Evolutionary conservation across 2,113 vertebrate genomes (phyloP), one percentile per base, ranked within the genome.

Genomic region (Euleptes europaea): DNA sequence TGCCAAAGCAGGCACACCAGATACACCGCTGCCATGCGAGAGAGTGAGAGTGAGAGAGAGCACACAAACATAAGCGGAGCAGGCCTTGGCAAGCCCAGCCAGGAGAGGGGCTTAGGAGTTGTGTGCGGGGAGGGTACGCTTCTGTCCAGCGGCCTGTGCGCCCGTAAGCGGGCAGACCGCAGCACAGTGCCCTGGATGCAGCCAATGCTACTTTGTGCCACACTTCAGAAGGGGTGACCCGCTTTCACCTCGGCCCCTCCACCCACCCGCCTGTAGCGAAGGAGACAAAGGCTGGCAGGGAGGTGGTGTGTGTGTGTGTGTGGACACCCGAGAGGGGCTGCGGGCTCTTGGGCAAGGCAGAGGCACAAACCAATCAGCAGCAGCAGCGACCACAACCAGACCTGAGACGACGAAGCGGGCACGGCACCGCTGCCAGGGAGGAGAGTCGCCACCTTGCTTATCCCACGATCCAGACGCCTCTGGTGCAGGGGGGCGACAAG

Each of bases 361-460:
- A 81, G 89, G 91, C 89, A 89, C 89, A 93, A 88, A 89, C 85
- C 88, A 92, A 90, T 87, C 91, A 91, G 91, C 86, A 84, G 60
- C 47, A 10, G 60, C 54, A 23, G 54, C 60, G 89, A 92, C 90
- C 87, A 91, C 83, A 63, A 92, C 88, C 86, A 84, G 90, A 75
- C 51, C 90, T 92, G 72, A 87, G 83, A 60, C 31, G 87, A 88
- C 82, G 84, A 91, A 91, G 90, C 80, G 14, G 85, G 85, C 88
- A 83, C 84, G 90, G 86, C 86, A 73, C 91, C 87, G 94, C 81
- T 84, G 81, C 91, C 38, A 84, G 23, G 31, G 14, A 28, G 49
- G 26, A 73, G 86, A 94, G 83, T 89, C 92, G 96, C 96, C 96
- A 96, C 97, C 97, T 97, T 97, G 95, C 94, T 90, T 92, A 94